Percentiles rank a stretch among this genome's conserved stretches.
phyloP scores from a whole-genome alignment of 2,888 invertebrate genomes.

The Autographa gamma region DNA sequence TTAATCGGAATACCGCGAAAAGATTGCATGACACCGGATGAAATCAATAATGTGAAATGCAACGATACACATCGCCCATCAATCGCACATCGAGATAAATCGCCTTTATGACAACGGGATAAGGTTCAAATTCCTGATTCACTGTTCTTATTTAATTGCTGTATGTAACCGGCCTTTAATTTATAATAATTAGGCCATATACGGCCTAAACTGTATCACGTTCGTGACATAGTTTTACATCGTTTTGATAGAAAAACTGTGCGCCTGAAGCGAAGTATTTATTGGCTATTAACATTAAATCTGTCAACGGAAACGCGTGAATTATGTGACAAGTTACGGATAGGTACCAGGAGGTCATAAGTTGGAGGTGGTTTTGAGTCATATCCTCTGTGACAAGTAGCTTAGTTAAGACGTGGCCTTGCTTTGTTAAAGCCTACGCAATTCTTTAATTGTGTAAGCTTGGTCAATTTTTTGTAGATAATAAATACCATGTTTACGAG shows the following conservation, averaged over 20 bases:
- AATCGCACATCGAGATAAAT: background rate
- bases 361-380: conserved; percentile 33
- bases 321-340: conserved; percentile 57
- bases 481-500: background rate
- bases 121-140: background rate
- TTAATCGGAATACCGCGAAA: conserved; percentile 15
- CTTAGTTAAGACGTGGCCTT: conserved; percentile 1
- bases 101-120: background rate
- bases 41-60: conserved; percentile 49
- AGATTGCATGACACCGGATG: conserved; percentile 44
- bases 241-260: conserved; percentile 40
- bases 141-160: conserved; percentile 27
- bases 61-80: background rate
- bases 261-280: conserved; percentile 24
- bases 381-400: conserved; percentile 11
- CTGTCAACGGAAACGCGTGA: conserved; percentile 43
- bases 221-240: conserved; percentile 48
- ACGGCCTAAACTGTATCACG: conserved; percentile 47
- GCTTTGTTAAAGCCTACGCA: background rate
- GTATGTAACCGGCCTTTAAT: conserved; percentile 53
- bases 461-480: background rate
- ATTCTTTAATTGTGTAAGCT: background rate
- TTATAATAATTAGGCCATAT: conserved; percentile 55
- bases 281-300: conserved; percentile 5
- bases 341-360: conserved; percentile 11